These are phyloP conservation scores for Dasypolia templi DNA, from an alignment of 2,888 invertebrate genomes.

Conservation along the genomic window DNA sequence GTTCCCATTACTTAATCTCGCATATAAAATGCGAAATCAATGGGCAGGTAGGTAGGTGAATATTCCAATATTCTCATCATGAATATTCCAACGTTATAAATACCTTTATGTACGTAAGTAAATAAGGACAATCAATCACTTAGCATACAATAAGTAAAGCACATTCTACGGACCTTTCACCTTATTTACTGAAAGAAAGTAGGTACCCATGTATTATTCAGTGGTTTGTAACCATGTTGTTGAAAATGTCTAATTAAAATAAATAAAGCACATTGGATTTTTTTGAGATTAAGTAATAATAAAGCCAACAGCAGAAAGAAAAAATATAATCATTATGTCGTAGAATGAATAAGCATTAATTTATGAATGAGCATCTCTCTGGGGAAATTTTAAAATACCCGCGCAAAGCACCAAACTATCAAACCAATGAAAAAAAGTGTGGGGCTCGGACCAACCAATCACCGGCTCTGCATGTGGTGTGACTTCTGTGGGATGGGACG, in stretches of 20 bases:
- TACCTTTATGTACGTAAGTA: constrained; percentile 57
- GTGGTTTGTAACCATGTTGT: constrained; percentile 53
- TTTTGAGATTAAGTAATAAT: neutral
- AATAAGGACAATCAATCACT: constrained; percentile 68
- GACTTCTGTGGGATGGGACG: constrained; percentile 87
- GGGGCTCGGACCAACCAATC: constrained; percentile 79
- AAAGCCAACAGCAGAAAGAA: neutral
- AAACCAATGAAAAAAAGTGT: constrained; percentile 78
- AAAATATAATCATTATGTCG: neutral
- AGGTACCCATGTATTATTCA: constrained; percentile 60
- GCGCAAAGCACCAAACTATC: constrained; percentile 67
- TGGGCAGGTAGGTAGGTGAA: constrained; percentile 1
- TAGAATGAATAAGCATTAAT: constrained; percentile 24
- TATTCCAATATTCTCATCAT: constrained; percentile 44
- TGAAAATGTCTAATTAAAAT: constrained; percentile 14
- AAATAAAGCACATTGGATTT: constrained; percentile 6
- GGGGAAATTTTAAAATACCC: constrained; percentile 72
- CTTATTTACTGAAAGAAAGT: constrained; percentile 74
- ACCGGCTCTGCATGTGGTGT: constrained; percentile 84
- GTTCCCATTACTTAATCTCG: neutral
- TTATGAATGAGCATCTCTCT: constrained; percentile 41
- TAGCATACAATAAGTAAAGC: constrained; percentile 72
- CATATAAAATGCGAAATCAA: constrained; percentile 19
- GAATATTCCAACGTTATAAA: constrained; percentile 47
- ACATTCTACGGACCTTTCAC: constrained; percentile 74